Base-by-base conservation (phyloP, 2,888 invertebrate genomes). In the Aphrophora alni region DNA sequence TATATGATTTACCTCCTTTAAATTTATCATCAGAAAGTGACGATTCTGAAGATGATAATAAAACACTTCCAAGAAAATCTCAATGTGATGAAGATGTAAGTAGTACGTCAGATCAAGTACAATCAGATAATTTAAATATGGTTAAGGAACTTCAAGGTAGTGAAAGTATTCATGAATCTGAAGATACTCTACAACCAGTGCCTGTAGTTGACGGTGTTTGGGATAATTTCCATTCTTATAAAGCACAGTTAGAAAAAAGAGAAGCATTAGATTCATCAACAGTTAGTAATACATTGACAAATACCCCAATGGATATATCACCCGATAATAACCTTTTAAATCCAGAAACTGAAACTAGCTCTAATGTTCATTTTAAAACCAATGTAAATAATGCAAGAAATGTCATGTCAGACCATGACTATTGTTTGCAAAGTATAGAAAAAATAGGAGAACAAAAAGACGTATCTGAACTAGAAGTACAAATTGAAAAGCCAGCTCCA, bases 21-120 rank as follows among this genome's bases (percentile, higher is more conserved):
- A 96, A 96, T 89, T 89, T 96, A 69, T 90, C 90, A 0, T 96
- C 95, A 0, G 96, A 96, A 86, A 95, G 95, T 87, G 96, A 95
- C 85, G 95, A 94, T 83, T 86, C 86, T 44, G 92, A 92, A 81
- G 93, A 92, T 27, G 89, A 88, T 4, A 88, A 89, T 26, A 82
- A 83, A 17, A 84, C 83, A 26, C 12, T 38, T 7, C 69, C 38
- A 38, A 51, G 27, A 77, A 69, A 24, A 12, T 82, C 80, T 69
- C 38, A 27, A n/a, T 59, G 74, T 72, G 12, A n/a, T 33, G 71
- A 75, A 59, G 44, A 27, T 26, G 33, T 28, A 21, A 71, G 12
- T 26, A 71, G 2, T 8, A n/a, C 27, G 2, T 28, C 12, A 26
- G 33, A 71, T 71, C 26, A 78, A 38, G 70, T 33, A n/a, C 12